Conservation (phyloP, 2,888 invertebrate genomes). For the Drosophila putrida region DNA sequence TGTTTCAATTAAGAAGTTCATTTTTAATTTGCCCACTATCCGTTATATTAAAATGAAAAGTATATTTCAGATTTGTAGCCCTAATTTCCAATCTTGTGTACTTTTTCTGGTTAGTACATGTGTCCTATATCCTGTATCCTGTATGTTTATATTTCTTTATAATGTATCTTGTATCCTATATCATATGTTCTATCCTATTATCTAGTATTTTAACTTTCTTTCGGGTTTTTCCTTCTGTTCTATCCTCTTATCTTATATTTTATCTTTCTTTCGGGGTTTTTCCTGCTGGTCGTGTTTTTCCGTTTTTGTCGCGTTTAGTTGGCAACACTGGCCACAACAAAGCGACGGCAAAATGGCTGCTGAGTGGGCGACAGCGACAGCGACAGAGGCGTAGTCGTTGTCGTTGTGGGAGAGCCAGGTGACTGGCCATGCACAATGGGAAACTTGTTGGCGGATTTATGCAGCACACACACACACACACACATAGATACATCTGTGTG, state of each 20-base stretch:
- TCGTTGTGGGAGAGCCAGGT: constrained; percentile 36
- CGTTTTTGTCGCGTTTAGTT: not conserved
- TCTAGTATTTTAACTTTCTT: not conserved
- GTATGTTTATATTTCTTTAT: no score
- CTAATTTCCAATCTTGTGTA: no score
- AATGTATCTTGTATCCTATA: no score
- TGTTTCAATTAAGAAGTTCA: no score
- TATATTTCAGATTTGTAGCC: no score
- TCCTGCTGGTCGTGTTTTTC: not conserved
- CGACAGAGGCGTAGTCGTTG: not conserved
- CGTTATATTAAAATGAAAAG: no score
- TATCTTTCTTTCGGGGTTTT: not conserved
- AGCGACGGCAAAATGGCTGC: constrained; percentile 56
- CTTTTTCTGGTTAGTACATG: no score
- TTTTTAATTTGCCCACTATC: no score
- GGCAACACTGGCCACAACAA: constrained; percentile 50
- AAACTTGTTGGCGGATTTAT: constrained; percentile 81
- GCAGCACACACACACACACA: constrained; percentile 55
- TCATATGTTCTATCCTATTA: not conserved
- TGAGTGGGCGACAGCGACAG: constrained; percentile 32
- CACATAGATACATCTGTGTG: constrained; percentile 2
- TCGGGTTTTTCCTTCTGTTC: not conserved
- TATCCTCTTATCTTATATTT: not conserved
- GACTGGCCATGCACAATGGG: constrained; percentile 75
- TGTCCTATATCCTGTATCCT: no score